Conservation (phyloP, 2,113 vertebrate genomes). For the Gorsachius goisagi region DNA sequence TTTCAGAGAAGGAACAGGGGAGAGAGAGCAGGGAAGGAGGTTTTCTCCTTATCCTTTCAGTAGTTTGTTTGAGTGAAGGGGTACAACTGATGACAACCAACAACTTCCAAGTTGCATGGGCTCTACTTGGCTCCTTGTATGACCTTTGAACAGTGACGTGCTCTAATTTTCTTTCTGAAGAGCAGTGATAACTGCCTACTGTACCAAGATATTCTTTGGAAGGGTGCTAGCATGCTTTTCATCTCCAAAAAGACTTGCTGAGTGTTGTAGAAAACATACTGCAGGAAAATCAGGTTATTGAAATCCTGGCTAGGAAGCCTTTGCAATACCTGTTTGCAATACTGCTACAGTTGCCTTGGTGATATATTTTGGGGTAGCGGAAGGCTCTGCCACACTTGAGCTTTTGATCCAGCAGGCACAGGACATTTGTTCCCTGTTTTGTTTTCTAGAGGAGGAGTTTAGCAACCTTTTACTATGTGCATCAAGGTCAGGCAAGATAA, state of each 20-base stretch:
- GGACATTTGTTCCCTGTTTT: constrained; percentile 55
- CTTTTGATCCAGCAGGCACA: constrained; percentile 33
- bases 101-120: background rate
- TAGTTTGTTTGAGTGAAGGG: background rate
- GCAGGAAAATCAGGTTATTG: constrained; percentile 26
- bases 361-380: constrained; percentile 32
- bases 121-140: accelerated
- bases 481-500: constrained; percentile 63
- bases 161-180: constrained; percentile 16
- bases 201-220: background rate
- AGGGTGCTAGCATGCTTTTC: constrained; percentile 23
- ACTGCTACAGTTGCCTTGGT: constrained; percentile 14
- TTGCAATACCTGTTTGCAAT: constrained; percentile 24
- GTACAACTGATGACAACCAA: background rate
- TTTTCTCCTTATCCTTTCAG: background rate
- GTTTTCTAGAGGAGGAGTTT: constrained; percentile 51
- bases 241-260: constrained; percentile 24
- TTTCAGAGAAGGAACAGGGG: background rate
- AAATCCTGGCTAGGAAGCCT: background rate
- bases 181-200: background rate
- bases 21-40: background rate
- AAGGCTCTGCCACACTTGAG: constrained; percentile 31
- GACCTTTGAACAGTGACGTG: background rate
- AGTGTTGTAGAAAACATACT: constrained; percentile 12
- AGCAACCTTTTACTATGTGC: constrained; percentile 52